Base-by-base conservation (phyloP, 2,797 vertebrate species). In the Catharus ustulatus region DNA sequence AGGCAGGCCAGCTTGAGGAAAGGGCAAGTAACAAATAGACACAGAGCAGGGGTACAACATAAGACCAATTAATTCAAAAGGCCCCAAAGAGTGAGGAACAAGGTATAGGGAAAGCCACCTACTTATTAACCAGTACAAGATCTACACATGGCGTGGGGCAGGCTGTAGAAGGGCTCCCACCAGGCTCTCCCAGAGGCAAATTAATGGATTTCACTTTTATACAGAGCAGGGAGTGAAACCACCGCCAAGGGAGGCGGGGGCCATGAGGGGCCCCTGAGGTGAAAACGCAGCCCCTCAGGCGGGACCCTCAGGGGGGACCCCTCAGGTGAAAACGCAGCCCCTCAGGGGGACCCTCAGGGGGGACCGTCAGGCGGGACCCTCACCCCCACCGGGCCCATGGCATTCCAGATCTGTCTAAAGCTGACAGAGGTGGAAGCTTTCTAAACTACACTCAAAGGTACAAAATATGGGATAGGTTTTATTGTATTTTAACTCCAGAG, bases 161-260 rank as follows among this genome's bases (percentile, higher is more conserved):
- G 9, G 4, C 8, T 1, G 9, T 2, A 8, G 0, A 5, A 15
- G 11, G 2, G 5, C 0, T 8, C 5, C 3, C 2, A 0, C 1
- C 13, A 7, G 42, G 0, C 36, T 14, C 27, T 17, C 12, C 23
- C 34, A 6, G 3, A 6, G 0, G 0, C 0, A 2, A 40, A 24
- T 4, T 1, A 4, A 11, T 0, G 3, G 6, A 3, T 3, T 11
- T 16, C 51, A 54, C 45, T 46, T 23, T 48, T 24, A 24, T 3
- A 5, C 5, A 4, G 5, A 2, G 1, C 11, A 4, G 3, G 1
- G 29, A 16, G 0, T 2, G 8, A 10, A 54, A 21, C 0, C 0
- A 0, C 16, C 7, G 0, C 21, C 15, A 1, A 0, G 2, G 2
- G 6, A 14, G 9, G 20, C 1, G 0, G 12, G 7, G 1, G 2